These are phyloP conservation scores for Porites divaricata DNA, from an alignment of 92 coral and sea anemone genomes.

Conservation along the genomic window DNA sequence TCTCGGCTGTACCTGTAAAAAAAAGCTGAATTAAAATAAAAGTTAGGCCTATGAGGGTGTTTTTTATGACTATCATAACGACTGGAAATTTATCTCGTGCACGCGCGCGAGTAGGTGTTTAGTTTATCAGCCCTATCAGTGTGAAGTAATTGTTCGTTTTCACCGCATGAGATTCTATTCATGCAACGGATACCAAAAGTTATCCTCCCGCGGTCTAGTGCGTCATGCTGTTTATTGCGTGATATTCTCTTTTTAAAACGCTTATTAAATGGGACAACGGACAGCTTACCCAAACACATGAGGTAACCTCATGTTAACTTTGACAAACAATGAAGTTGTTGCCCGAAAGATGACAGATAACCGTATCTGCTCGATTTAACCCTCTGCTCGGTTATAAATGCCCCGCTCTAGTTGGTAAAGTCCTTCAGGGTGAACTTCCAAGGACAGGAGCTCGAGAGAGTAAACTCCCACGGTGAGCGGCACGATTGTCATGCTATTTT, in stretches of 20 bases:
- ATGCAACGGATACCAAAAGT: constrained; percentile 12
- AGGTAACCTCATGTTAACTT: constrained; percentile 6
- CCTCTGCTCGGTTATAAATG: not conserved
- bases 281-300: not conserved
- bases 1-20: no score
- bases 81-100: not conserved
- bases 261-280: not conserved
- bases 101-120: not conserved
- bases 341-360: no score
- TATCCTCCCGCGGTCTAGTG: constrained; percentile 27
- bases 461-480: no score
- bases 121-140: not conserved
- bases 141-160: not conserved
- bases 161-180: constrained; percentile 31
- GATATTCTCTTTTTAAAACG: not conserved
- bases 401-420: no score
- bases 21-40: no score
- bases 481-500: no score
- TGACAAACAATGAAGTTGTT: not conserved
- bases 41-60: no score
- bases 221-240: constrained; percentile 23
- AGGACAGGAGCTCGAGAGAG: no score
- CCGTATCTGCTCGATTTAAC: not conserved
- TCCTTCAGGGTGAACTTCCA: no score
- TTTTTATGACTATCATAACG: no score